These are phyloP conservation scores for Panulirus ornatus DNA, from an alignment of 1,140 invertebrate genomes.

Conservation along the genomic window DNA sequence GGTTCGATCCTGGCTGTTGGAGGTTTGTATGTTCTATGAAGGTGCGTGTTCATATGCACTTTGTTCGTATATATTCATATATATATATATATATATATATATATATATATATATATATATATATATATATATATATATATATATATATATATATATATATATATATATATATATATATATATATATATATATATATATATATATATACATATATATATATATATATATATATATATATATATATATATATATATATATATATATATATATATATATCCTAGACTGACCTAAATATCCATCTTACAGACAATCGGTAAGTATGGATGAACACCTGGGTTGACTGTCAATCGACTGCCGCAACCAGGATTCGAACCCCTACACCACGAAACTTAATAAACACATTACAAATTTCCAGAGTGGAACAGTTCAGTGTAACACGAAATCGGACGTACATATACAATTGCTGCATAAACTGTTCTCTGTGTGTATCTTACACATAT, in stretches of 20 bases:
- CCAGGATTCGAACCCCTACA: neutral
- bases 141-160: slow-evolving; percentile 9
- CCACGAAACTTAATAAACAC: neutral
- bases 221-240: slow-evolving; percentile 36
- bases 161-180: slow-evolving; percentile 34
- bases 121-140: neutral
- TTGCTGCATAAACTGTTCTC: neutral
- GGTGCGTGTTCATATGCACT: no score
- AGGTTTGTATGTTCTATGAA: no score
- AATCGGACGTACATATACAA: neutral
- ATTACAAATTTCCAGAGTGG: neutral
- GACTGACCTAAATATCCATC: neutral
- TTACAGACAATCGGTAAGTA: neutral
- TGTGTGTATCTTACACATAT: no score
- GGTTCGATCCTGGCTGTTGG: no score
- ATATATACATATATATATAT: slow-evolving; percentile 31
- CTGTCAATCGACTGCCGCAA: neutral
- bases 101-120: slow-evolving; percentile 19
- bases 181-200: slow-evolving; percentile 34
- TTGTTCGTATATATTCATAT: no score
- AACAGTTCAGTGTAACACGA: neutral
- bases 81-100: slow-evolving; percentile 11
- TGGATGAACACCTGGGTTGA: neutral
- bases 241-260: slow-evolving; percentile 36
- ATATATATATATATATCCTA: slow-evolving; percentile 29